Conservation (phyloP, 2,888 invertebrate genomes). For the Phasia obesa region DNA sequence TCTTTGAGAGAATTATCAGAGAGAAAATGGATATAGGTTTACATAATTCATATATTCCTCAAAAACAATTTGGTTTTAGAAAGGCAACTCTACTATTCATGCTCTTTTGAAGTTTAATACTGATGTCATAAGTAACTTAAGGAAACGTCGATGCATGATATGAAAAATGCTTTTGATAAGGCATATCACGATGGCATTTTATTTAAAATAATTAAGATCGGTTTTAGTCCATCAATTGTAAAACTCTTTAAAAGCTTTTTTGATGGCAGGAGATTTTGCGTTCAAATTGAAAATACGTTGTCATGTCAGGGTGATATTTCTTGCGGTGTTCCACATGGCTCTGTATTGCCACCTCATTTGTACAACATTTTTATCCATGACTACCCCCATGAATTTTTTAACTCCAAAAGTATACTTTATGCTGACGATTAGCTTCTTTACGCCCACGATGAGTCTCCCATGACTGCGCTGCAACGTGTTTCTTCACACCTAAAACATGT, state of each 20-base stretch:
- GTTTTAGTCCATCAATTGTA: too few species aligned
- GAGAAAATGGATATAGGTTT: conserved; percentile 12
- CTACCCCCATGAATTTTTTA: neutral
- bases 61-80: too few species aligned
- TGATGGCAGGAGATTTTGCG: conserved; percentile 17
- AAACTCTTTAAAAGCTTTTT: neutral
- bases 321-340: neutral
- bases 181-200: neutral
- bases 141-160: neutral
- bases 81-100: too few species aligned
- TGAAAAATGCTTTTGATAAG: conserved; percentile 13
- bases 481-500: too few species aligned
- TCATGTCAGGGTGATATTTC: neutral
- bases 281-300: neutral
- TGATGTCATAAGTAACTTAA: too few species aligned
- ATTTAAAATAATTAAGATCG: neutral
- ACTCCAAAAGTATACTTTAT: neutral
- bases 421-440: neutral
- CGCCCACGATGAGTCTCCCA: too few species aligned
- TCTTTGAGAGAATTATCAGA: neutral
- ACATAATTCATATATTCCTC: too few species aligned
- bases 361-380: conserved; percentile 7
- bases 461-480: too few species aligned
- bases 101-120: too few species aligned
- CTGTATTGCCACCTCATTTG: neutral